Base-by-base conservation (phyloP, 2,888 invertebrate genomes). In the Campoplex nolae region DNA sequence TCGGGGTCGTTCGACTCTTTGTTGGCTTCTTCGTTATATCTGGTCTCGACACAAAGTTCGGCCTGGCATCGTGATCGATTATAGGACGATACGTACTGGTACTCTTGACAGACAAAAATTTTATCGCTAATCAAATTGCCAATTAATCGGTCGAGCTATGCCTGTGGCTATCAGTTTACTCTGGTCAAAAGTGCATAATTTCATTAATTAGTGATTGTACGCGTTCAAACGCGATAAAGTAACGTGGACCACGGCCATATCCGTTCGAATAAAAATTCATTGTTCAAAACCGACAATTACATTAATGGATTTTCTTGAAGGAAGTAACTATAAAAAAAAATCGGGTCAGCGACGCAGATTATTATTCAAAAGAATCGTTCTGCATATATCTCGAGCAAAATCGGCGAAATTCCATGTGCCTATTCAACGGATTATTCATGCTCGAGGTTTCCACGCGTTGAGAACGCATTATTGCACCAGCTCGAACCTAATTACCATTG, bases 1-100 rank as follows among this genome's bases (percentile, higher is more conserved):
- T 93, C 9, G 90, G 85, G 2, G 94, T 92, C 9, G 93, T 92
- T 35, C 93, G 90, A 16, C 91, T 90, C 85, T 92, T 92, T 28
- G 86, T 90, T 28, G 92, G 90, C 65, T 88, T 89, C 84, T 82
- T 87, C 78, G 42, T 84, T 58, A 84, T 85, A 71, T 90, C 91
- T 6, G 93, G 92, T 73, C 92, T 91, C 45, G 92, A 92, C 62
- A 93, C 88, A 70, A 92, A 93, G 88, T 92, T 92, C 35, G 92
- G 94, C 84, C 91, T 89, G 3, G 89, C 89, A 51, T 93, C 89
- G 67, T 86, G 84, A 54, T 84, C 89, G 84, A 88, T 90, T 35
- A 80, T 58, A 56, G 93, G 93, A 23, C 91, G 89, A 45, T 90
- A 88, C 2, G 93, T 93, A 68, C 87, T 84, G 67, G 85, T 83